Percentiles rank a stretch among this genome's conserved stretches.
These are phyloP conservation scores for Bombus cullumanus DNA, from an alignment of 1,140 invertebrate species.

Conservation along the genomic window DNA sequence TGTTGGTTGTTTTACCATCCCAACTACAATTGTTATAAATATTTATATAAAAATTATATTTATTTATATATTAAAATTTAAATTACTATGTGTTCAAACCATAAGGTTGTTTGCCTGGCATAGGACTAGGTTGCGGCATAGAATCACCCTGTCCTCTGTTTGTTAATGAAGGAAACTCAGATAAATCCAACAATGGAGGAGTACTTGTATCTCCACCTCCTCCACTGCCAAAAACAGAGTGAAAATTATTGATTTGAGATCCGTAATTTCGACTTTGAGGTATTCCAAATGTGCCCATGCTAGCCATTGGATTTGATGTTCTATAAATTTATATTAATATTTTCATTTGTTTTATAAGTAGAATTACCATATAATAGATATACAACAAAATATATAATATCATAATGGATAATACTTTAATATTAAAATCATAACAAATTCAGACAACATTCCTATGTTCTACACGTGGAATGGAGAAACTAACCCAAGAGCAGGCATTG, in stretches of 20 bases:
- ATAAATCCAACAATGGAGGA: slow-evolving; percentile 92
- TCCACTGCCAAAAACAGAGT: slow-evolving; percentile 88
- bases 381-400: neutral
- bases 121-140: slow-evolving; percentile 90
- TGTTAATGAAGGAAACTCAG: slow-evolving; percentile 95
- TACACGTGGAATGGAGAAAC: slow-evolving; percentile 55
- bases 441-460: neutral
- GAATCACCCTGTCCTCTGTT: slow-evolving; percentile 90
- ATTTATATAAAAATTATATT: slow-evolving; percentile 10
- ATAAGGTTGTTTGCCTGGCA: slow-evolving; percentile 94
- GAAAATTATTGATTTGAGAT: slow-evolving; percentile 87
- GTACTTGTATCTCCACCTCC: slow-evolving; percentile 88
- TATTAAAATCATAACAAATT: neutral
- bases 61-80: neutral
- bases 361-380: neutral
- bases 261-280: slow-evolving; percentile 87
- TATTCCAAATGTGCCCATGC: slow-evolving; percentile 86
- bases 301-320: slow-evolving; percentile 85
- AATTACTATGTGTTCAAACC: slow-evolving; percentile 81
- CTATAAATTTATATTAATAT: slow-evolving; percentile 73
- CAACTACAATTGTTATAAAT: slow-evolving; percentile 85
- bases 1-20: slow-evolving; percentile 97
- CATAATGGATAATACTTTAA: neutral
- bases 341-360: slow-evolving; percentile 9
- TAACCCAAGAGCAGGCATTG: slow-evolving; percentile 88